Conservation (phyloP, 2,797 vertebrate genomes). For the Hemitrygon akajei region DNA sequence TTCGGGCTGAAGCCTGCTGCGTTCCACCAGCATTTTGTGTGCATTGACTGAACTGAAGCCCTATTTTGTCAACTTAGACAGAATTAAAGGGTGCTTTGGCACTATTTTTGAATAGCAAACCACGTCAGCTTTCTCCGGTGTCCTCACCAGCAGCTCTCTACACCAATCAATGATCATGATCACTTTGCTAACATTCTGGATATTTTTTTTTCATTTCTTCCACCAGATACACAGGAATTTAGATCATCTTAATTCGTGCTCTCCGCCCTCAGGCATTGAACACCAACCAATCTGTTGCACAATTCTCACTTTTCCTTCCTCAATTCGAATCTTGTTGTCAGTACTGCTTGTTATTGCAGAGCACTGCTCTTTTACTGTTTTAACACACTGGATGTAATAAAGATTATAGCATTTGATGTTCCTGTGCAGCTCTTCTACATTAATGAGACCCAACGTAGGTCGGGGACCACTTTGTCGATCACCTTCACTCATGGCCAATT, state of each 20-base stretch:
- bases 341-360: not conserved
- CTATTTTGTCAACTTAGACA: not conserved
- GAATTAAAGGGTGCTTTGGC: not conserved
- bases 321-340: not conserved
- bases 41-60: not conserved
- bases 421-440: no score
- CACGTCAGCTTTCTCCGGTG: not conserved
- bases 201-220: not conserved
- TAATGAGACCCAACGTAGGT: no score
- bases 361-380: no score
- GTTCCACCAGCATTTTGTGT: no score
- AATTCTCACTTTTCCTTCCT: not conserved
- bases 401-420: not conserved
- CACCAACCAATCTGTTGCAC: not conserved
- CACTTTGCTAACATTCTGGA: not conserved
- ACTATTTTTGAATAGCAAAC: not conserved
- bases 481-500: no score
- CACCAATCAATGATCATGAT: not conserved
- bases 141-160: not conserved
- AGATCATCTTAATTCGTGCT: not conserved
- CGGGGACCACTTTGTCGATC: no score
- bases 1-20: no score
- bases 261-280: not conserved
- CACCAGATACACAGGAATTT: not conserved
- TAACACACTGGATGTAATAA: not conserved